phyloP scores from a whole-genome alignment of 2,113 vertebrate species.

The Dasyornis broadbenti region DNA sequence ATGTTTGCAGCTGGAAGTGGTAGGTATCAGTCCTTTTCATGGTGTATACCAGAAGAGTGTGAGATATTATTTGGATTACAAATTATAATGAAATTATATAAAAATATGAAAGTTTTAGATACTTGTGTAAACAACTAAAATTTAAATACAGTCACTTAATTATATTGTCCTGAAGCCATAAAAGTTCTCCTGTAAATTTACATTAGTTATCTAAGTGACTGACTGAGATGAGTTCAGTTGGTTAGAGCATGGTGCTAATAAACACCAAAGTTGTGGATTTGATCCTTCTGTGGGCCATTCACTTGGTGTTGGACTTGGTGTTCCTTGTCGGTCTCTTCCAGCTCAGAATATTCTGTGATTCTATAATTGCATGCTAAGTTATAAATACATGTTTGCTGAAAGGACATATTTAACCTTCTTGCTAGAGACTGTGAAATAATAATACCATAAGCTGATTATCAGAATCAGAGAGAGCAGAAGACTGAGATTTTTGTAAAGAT shows the following conservation, averaged over 20 bases:
- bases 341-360: neutral
- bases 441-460: conserved; percentile 45
- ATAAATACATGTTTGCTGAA: conserved; percentile 23
- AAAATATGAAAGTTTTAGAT: neutral
- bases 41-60: neutral
- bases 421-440: neutral
- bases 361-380: neutral
- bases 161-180: conserved; percentile 35
- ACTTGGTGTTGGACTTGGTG: neutral
- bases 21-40: neutral
- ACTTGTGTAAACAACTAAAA: conserved; percentile 39
- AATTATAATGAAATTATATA: neutral
- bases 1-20: neutral
- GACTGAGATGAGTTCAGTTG: neutral
- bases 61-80: neutral
- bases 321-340: neutral
- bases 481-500: conserved; percentile 21
- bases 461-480: neutral
- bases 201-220: neutral
- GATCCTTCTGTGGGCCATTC: neutral
- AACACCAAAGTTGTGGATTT: neutral
- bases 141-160: conserved; percentile 16
- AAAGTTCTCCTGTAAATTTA: conserved; percentile 15
- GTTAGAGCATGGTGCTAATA: neutral
- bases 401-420: conserved; percentile 35